Evolutionary conservation across 2,113 vertebrate genomes (phyloP).

Genomic region (Regulus satrapa): DNA sequence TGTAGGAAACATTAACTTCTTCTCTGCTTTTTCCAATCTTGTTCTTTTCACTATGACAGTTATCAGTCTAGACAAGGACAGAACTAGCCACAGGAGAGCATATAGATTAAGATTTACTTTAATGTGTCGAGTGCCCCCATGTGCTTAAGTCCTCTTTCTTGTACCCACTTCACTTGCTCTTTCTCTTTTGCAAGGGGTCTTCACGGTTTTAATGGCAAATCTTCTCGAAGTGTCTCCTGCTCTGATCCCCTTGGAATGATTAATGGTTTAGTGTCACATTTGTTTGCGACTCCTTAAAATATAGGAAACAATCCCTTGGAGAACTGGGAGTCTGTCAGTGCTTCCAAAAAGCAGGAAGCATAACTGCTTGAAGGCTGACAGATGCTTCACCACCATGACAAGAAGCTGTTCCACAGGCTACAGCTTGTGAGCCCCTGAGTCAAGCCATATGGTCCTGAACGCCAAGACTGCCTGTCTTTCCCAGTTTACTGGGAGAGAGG

Average conservation of each 20-base stretch:
- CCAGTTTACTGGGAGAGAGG: neutral
- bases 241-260: neutral
- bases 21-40: neutral
- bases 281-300: neutral
- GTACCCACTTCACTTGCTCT: neutral
- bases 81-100: neutral
- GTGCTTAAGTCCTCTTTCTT: neutral
- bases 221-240: neutral
- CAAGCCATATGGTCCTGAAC: slow-evolving; percentile 39
- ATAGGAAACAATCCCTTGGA: neutral
- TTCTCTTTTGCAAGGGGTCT: neutral
- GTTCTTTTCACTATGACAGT: neutral
- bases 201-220: neutral
- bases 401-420: slow-evolving; percentile 45
- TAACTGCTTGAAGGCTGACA: slow-evolving; percentile 46
- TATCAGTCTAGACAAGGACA: neutral
- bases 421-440: slow-evolving; percentile 1
- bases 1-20: neutral
- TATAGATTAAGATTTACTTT: neutral
- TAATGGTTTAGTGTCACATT: neutral
- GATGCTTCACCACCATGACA: slow-evolving; percentile 36
- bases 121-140: neutral
- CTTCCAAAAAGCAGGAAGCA: neutral
- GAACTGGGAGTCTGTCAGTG: slow-evolving; percentile 3
- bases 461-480: slow-evolving; percentile 36